Evolutionary conservation across 2,888 invertebrate genomes (phyloP).

Genomic region (Philaethria dido): DNA sequence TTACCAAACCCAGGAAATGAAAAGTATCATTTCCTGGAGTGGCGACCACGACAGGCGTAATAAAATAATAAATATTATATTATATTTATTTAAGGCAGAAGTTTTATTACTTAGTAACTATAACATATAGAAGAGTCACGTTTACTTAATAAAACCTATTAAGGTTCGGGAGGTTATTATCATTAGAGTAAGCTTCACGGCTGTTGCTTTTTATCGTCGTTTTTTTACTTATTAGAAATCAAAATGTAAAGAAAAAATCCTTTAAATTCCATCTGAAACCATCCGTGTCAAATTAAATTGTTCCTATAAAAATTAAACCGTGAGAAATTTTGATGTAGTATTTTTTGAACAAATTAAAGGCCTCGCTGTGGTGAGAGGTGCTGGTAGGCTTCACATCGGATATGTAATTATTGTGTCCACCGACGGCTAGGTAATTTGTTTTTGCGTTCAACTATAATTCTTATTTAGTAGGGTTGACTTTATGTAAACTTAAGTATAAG

Average conservation of each 20-base stretch:
- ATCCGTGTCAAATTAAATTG: slow-evolving; percentile 71
- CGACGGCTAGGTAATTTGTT: slow-evolving; percentile 23
- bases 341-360: slow-evolving; percentile 52
- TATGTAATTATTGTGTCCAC: slow-evolving; percentile 40
- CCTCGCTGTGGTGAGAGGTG: slow-evolving; percentile 49
- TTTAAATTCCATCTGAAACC: slow-evolving; percentile 57
- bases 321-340: slow-evolving; percentile 60
- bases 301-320: slow-evolving; percentile 68
- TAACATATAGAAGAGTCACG: slow-evolving; percentile 11
- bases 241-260: slow-evolving; percentile 45
- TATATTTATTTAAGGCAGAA: background rate
- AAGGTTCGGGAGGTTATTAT: slow-evolving; percentile 13
- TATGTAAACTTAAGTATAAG: slow-evolving; percentile 1
- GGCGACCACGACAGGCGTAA: too few species aligned
- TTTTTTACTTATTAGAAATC: slow-evolving; percentile 26
- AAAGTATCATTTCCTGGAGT: too few species aligned
- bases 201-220: slow-evolving; percentile 1
- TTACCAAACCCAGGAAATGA: too few species aligned
- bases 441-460: slow-evolving; percentile 24
- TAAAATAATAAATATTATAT: too few species aligned
- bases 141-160: slow-evolving; percentile 11
- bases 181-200: slow-evolving; percentile 23
- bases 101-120: background rate
- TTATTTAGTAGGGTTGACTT: slow-evolving; percentile 16
- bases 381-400: slow-evolving; percentile 44